Percentiles rank a stretch among this genome's conserved stretches.
These are phyloP conservation scores for Macrotis lagotis DNA, from an alignment of 2,113 vertebrate genomes.

Conservation along the genomic window DNA sequence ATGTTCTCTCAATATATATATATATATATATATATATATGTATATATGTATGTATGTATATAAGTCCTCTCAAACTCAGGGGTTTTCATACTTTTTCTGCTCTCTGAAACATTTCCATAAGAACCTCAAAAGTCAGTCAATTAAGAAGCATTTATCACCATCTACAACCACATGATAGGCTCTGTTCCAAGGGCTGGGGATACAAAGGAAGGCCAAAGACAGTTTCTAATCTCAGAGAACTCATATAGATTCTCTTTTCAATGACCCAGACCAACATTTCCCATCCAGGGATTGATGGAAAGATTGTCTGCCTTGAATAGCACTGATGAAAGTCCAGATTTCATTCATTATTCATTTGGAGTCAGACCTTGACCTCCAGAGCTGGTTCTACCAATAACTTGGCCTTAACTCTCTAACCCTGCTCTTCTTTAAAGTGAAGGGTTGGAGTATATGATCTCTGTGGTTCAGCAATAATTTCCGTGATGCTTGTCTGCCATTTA, in stretches of 20 bases:
- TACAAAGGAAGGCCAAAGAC: neutral
- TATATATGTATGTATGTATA: no score
- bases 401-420: neutral
- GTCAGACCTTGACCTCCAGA: neutral
- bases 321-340: neutral
- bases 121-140: neutral
- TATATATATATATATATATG: no score
- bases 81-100: neutral
- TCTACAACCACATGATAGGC: neutral
- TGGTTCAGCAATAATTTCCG: neutral
- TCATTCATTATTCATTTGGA: neutral
- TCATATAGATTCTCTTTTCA: neutral
- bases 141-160: neutral
- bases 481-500: neutral
- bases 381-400: neutral
- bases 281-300: neutral
- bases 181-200: neutral
- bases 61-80: neutral
- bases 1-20: no score
- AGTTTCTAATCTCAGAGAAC: neutral
- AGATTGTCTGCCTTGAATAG: neutral
- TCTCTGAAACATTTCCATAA: neutral
- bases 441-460: neutral
- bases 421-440: neutral
- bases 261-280: neutral